These are phyloP conservation scores for Pristionchus arcanus DNA, from an alignment of 2,888 invertebrate species.

Conservation along the genomic window DNA sequence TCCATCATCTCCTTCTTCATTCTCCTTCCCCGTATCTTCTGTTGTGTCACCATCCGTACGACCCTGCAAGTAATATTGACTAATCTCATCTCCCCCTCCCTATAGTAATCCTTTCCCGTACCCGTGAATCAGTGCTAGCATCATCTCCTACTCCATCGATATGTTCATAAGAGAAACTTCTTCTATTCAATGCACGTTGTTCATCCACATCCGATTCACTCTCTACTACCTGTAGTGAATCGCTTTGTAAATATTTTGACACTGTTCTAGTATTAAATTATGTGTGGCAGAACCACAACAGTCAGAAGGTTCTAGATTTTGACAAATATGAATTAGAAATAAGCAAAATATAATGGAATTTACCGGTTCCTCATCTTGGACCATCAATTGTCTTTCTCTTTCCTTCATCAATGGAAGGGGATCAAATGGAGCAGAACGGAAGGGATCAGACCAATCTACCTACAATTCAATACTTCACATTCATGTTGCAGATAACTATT, in stretches of 20 bases:
- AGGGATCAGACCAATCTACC: constrained; percentile 80
- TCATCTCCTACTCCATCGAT: constrained; percentile 68
- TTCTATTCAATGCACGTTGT: background rate
- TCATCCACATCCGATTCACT: constrained; percentile 46
- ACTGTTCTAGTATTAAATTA: too few species aligned
- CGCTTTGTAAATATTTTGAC: background rate
- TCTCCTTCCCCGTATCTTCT: constrained; percentile 51
- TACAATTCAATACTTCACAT: background rate
- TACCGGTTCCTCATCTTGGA: constrained; percentile 1
- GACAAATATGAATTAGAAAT: background rate
- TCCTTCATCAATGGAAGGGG: constrained; percentile 59
- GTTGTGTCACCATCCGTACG: constrained; percentile 50
- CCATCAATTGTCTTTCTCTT: background rate
- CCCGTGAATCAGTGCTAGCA: constrained; percentile 64
- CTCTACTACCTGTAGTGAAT: background rate
- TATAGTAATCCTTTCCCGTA: background rate
- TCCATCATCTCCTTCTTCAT: constrained; percentile 30
- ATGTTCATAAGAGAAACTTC: constrained; percentile 53
- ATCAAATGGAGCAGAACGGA: constrained; percentile 81
- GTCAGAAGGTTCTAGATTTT: too few species aligned
- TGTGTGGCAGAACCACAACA: too few species aligned
- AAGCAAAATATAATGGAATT: background rate
- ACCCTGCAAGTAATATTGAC: background rate
- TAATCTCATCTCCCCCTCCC: background rate
- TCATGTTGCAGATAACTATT: background rate